phyloP scores from a whole-genome alignment of 2,888 invertebrate genomes.

The Eristalis tenax region DNA sequence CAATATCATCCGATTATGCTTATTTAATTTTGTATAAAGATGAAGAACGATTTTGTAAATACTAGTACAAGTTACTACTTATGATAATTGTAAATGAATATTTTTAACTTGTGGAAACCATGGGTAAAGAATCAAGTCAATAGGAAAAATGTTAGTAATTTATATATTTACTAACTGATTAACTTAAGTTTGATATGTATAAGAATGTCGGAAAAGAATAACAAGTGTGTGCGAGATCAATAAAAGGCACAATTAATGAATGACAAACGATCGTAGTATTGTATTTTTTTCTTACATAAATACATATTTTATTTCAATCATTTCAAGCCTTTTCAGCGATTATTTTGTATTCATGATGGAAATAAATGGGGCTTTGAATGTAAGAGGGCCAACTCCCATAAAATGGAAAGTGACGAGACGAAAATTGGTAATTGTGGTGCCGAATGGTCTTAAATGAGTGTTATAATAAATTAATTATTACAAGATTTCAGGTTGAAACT shows the following conservation, averaged over 20 bases:
- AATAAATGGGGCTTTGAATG: too few species aligned
- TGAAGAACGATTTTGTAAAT: background rate
- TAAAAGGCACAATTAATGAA: constrained; percentile 29
- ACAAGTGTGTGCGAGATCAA: constrained; percentile 24
- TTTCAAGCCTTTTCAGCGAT: too few species aligned
- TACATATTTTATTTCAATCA: background rate
- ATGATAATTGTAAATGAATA: background rate
- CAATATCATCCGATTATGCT: background rate
- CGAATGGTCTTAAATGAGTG: too few species aligned
- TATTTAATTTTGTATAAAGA: background rate
- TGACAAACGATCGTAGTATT: background rate
- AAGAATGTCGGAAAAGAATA: constrained; percentile 11
- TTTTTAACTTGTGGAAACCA: background rate
- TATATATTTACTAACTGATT: constrained; percentile 27
- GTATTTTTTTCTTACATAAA: background rate
- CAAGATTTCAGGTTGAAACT: too few species aligned
- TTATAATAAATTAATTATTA: too few species aligned
- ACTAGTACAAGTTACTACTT: background rate
- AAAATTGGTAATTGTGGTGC: too few species aligned
- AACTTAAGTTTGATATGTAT: constrained; percentile 41
- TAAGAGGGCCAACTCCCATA: too few species aligned
- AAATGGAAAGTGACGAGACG: too few species aligned
- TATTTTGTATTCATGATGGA: too few species aligned
- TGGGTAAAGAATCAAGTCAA: background rate
- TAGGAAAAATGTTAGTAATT: background rate